A percentile compares a stretch with the other conserved stretches of the same genome.
Conservation (phyloP, 2,888 invertebrate genomes). For the Pristionchus japonicus region DNA sequence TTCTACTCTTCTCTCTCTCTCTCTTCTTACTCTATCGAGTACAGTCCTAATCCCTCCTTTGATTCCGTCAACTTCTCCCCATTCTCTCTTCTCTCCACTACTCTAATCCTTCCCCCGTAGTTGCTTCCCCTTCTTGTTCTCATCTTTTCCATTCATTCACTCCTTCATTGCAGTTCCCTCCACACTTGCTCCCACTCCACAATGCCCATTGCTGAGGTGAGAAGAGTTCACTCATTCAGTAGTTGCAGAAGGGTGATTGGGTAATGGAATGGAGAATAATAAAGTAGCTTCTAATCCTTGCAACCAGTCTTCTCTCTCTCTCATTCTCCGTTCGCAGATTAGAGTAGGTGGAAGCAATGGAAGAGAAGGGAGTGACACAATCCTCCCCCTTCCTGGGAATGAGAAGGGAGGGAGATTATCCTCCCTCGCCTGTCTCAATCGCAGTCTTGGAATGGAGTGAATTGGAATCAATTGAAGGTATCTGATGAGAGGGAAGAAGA, state of each 20-base stretch:
- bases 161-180: slow-evolving; percentile 53
- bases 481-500: neutral
- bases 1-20: neutral
- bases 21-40: neutral
- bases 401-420: neutral
- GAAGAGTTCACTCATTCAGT: neutral
- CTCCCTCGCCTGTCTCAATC: neutral
- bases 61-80: neutral
- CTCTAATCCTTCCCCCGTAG: slow-evolving; percentile 4
- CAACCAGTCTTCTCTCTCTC: neutral
- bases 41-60: slow-evolving; percentile 19
- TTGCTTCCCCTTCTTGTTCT: neutral
- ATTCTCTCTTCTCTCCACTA: neutral
- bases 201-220: slow-evolving; percentile 64
- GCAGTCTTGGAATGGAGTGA: neutral
- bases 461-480: neutral
- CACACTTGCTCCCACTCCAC: slow-evolving; percentile 57
- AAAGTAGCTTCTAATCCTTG: neutral
- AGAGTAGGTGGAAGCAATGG: neutral
- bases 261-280: neutral
- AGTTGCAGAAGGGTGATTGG: too few species aligned
- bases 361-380: neutral
- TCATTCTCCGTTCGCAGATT: neutral
- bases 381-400: neutral
- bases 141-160: too few species aligned